These are phyloP conservation scores for Scaptomyza montana DNA, from an alignment of 1,140 invertebrate species.

Conservation along the genomic window DNA sequence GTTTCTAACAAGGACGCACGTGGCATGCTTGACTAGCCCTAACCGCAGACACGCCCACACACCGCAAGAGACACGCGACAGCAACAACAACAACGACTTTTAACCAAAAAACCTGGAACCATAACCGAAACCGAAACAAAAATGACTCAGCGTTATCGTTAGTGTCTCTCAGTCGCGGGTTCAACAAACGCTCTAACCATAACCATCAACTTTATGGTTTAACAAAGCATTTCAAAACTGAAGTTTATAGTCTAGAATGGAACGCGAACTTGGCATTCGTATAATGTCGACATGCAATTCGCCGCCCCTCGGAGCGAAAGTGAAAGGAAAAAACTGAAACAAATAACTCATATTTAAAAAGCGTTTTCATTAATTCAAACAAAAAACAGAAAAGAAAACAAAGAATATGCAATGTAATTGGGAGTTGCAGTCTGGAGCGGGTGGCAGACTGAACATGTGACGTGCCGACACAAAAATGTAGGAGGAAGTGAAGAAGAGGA, in stretches of 20 bases:
- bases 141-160: slow-evolving; percentile 60
- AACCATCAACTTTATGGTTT: slow-evolving; percentile 52
- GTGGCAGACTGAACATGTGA: slow-evolving; percentile 38
- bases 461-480: slow-evolving; percentile 48
- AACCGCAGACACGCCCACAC: slow-evolving; percentile 42
- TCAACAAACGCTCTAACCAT: slow-evolving; percentile 64
- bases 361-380: slow-evolving; percentile 31
- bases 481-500: background rate
- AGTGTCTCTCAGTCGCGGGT: slow-evolving; percentile 34
- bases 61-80: slow-evolving; percentile 37
- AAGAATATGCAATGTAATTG: slow-evolving; percentile 28
- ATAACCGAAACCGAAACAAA: slow-evolving; percentile 17
- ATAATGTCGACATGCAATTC: slow-evolving; percentile 36
- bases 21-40: slow-evolving; percentile 36
- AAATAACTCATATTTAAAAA: slow-evolving; percentile 38
- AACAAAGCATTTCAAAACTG: slow-evolving; percentile 60
- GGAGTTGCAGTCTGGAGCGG: slow-evolving; percentile 2
- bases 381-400: background rate
- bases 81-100: no score
- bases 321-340: slow-evolving; percentile 1
- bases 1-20: slow-evolving; percentile 52
- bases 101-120: background rate
- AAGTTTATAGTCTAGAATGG: slow-evolving; percentile 56
- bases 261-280: slow-evolving; percentile 4
- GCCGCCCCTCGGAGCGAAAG: slow-evolving; percentile 13